A percentile compares a stretch with the other conserved stretches of the same genome.
phyloP scores from a whole-genome alignment of 2,888 invertebrate genomes.

The Taphrorychus bicolor region DNA sequence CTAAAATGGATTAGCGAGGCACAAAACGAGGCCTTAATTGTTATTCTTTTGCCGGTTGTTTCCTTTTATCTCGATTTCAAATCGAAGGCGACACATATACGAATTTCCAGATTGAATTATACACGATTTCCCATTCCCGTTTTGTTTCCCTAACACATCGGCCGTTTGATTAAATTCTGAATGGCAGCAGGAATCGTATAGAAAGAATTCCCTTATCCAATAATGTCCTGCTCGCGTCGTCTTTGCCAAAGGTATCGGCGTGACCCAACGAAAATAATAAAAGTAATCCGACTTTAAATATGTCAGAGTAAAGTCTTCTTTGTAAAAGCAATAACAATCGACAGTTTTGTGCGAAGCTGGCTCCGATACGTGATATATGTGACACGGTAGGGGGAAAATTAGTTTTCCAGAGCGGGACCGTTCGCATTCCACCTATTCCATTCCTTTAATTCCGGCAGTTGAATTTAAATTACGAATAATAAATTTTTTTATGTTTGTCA shows the following conservation, averaged over 20 bases:
- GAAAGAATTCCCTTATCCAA: conserved; percentile 39
- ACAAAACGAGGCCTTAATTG: not conserved
- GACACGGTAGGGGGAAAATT: conserved; percentile 60
- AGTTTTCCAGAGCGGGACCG: conserved; percentile 53
- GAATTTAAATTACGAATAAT: conserved; percentile 41
- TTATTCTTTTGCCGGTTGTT: not conserved
- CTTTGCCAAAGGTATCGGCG: conserved; percentile 41
- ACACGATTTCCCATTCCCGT: conserved; percentile 40
- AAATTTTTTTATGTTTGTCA: conserved; percentile 40
- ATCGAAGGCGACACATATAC: conserved; percentile 8
- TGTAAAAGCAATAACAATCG: conserved; percentile 58
- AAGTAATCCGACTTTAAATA: conserved; percentile 62
- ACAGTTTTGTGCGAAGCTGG: conserved; percentile 45
- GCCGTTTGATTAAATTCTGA: conserved; percentile 42
- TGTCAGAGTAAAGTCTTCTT: conserved; percentile 62
- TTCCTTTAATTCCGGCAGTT: conserved; percentile 39
- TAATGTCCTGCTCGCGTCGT: conserved; percentile 37
- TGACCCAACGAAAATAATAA: conserved; percentile 54
- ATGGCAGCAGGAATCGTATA: conserved; percentile 24
- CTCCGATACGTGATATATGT: conserved; percentile 60
- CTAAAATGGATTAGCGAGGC: not conserved
- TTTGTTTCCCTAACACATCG: conserved; percentile 41
- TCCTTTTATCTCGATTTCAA: not conserved
- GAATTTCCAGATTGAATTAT: conserved; percentile 17
- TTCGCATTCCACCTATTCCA: conserved; percentile 40